Percentiles rank a stretch among this genome's conserved stretches.
Conservation (phyloP, 2,888 invertebrate genomes). For the Aphodius sticticus region DNA sequence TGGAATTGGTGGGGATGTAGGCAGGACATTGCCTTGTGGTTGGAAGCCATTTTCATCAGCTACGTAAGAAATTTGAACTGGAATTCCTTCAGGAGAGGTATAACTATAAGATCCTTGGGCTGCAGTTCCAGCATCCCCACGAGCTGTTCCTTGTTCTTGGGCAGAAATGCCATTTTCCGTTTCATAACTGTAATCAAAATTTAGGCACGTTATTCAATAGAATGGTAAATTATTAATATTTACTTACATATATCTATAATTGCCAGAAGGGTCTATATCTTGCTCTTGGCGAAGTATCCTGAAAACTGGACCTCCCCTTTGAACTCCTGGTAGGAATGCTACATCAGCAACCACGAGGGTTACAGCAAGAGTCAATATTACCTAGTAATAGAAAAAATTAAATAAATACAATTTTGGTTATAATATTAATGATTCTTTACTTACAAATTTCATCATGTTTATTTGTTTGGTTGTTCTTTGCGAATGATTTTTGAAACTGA, state of each 20-base stretch:
- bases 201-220: no score
- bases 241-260: conserved; percentile 51
- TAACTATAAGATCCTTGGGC: no score
- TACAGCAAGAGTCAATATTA: conserved; percentile 22
- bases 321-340: conserved; percentile 42
- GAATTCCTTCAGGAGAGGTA: no score
- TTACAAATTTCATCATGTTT: conserved; percentile 19
- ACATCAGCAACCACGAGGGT: conserved; percentile 31
- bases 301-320: conserved; percentile 54
- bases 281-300: conserved; percentile 36
- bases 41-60: no score
- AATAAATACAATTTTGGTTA: not conserved
- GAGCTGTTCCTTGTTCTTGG: no score
- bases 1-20: no score
- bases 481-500: not conserved
- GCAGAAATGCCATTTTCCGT: conserved; percentile 70
- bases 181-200: conserved; percentile 60
- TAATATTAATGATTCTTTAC: not conserved
- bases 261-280: conserved; percentile 51
- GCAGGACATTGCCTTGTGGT: no score
- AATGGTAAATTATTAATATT: not conserved
- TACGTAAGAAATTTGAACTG: no score
- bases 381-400: conserved; percentile 19
- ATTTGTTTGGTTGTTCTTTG: not conserved
- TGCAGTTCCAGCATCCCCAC: no score